A percentile compares a stretch with the other conserved stretches of the same genome.
phyloP scores from a whole-genome alignment of 1,140 invertebrate genomes.

The Apocrypta bakeri region DNA sequence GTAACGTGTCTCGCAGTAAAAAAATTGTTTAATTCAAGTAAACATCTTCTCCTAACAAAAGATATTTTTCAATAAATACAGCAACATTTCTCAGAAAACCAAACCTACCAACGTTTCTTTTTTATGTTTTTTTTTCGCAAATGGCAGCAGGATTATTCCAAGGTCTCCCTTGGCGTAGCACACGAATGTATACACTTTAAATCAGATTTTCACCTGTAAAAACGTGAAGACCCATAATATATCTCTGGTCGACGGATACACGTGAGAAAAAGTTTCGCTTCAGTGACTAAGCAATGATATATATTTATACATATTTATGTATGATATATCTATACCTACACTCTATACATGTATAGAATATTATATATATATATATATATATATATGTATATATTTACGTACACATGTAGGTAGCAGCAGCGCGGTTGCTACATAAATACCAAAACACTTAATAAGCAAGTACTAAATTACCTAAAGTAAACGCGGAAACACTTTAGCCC shows the following conservation, averaged over 20 bases:
- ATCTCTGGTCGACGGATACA: not conserved
- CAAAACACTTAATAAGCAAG: constrained; percentile 52
- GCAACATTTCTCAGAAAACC: too few relatives aligned
- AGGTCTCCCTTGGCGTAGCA: too few relatives aligned
- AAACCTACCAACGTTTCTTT: too few relatives aligned
- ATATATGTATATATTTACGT: not conserved
- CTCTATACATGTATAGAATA: not conserved
- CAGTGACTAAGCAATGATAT: constrained; percentile 49
- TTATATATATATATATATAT: not conserved
- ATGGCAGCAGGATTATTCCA: too few relatives aligned
- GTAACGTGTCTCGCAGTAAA: too few relatives aligned
- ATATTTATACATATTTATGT: constrained; percentile 20
- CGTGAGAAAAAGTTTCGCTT: not conserved
- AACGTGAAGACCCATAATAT: constrained; percentile 13
- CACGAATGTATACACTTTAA: constrained; percentile 26
- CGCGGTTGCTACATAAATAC: constrained; percentile 47
- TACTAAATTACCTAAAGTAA: constrained; percentile 52
- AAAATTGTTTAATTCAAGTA: too few relatives aligned
- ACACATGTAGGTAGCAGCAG: not conserved
- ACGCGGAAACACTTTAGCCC: constrained; percentile 49
- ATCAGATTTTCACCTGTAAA: constrained; percentile 37
- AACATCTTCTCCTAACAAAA: too few relatives aligned
- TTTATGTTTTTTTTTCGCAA: not conserved
- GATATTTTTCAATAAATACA: too few relatives aligned
- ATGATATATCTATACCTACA: too few relatives aligned